Percentiles rank a stretch among this genome's conserved stretches.
Conservation (phyloP, 2,888 invertebrate species). For the Drosophila melanosoma region DNA sequence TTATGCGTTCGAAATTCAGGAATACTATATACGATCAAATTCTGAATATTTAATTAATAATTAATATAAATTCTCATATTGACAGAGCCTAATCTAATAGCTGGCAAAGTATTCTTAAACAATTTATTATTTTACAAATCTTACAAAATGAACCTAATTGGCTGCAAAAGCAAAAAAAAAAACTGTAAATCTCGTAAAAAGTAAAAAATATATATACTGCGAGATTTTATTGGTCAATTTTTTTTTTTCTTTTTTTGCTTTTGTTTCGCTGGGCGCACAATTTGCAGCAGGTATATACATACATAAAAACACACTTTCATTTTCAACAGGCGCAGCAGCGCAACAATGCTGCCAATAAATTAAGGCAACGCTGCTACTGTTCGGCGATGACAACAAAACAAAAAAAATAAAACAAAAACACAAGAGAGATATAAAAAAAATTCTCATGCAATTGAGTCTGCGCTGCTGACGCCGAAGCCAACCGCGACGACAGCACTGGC, state of each 20-base stretch:
- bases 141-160: slow-evolving; percentile 46
- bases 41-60: neutral
- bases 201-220: slow-evolving; percentile 44
- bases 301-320: slow-evolving; percentile 69
- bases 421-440: slow-evolving; percentile 49
- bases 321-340: slow-evolving; percentile 67
- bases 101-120: neutral
- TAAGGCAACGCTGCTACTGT: slow-evolving; percentile 56
- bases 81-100: neutral
- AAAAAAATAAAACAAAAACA: slow-evolving; percentile 56
- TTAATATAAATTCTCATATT: neutral
- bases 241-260: slow-evolving; percentile 42
- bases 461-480: slow-evolving; percentile 46
- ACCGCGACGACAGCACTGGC: slow-evolving; percentile 33
- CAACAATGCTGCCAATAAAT: slow-evolving; percentile 72
- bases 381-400: slow-evolving; percentile 66
- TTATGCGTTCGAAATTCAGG: neutral
- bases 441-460: slow-evolving; percentile 76
- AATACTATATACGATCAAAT: neutral
- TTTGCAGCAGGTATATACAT: slow-evolving; percentile 36
- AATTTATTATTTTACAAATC: slow-evolving; percentile 1
- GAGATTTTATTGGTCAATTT: slow-evolving; percentile 69
- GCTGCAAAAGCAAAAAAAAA: slow-evolving; percentile 12
- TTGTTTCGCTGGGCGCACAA: slow-evolving; percentile 49
- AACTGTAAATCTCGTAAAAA: slow-evolving; percentile 32